These are phyloP conservation scores for Siphamia tubifer DNA, from an alignment of 2,113 vertebrate genomes.

Conservation along the genomic window DNA sequence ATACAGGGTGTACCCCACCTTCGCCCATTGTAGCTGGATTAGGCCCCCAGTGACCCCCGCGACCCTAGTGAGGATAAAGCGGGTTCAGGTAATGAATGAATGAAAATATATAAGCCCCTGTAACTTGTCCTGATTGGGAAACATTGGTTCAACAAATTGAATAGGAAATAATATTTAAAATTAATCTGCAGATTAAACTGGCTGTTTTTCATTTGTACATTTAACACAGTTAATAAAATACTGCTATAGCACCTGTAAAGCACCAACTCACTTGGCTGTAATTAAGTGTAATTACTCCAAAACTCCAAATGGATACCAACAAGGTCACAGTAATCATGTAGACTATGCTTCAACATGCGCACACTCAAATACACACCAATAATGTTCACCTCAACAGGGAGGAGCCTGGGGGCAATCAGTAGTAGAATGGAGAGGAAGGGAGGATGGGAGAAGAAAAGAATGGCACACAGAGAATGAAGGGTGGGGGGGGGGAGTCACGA, in stretches of 20 bases:
- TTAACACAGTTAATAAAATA: neutral
- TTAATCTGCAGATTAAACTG: neutral
- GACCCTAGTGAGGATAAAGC: too few relatives aligned
- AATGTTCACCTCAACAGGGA: conserved; percentile 58
- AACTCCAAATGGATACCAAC: conserved; percentile 57
- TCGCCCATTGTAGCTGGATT: too few relatives aligned
- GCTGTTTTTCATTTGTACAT: conserved; percentile 6
- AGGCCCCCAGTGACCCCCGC: too few relatives aligned
- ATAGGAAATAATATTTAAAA: neutral
- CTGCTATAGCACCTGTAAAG: conserved; percentile 40
- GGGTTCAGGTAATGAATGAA: too few relatives aligned
- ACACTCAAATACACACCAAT: conserved; percentile 34
- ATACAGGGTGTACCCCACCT: too few relatives aligned
- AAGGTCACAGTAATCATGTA: conserved; percentile 71
- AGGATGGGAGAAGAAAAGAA: conserved; percentile 49
- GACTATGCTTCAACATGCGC: conserved; percentile 25
- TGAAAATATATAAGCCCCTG: neutral
- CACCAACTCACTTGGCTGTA: conserved; percentile 23
- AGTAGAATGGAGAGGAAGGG: conserved; percentile 45
- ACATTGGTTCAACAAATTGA: neutral
- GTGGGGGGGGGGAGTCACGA: conserved; percentile 51
- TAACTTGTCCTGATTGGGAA: neutral
- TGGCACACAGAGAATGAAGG: conserved; percentile 44
- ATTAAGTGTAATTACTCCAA: conserved; percentile 56
- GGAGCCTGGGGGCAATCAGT: conserved; percentile 62